Evolutionary conservation across 2,113 vertebrate genomes (phyloP).

Genomic region (Zosterops japonicus): DNA sequence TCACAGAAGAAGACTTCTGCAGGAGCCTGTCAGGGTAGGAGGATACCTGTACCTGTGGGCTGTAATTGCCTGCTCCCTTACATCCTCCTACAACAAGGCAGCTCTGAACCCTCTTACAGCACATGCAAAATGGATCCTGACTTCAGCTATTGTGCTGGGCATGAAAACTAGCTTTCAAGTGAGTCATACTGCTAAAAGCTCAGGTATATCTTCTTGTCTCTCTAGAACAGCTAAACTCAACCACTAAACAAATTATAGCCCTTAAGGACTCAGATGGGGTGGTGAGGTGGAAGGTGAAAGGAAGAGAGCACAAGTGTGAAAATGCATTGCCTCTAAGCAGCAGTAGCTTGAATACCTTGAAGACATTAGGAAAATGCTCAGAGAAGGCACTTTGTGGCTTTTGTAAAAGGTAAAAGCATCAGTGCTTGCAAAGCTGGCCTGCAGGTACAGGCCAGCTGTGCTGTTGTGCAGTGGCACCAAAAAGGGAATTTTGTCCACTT

Average conservation of each 20-base stretch:
- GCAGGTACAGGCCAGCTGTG: neutral
- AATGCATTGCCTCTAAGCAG: neutral
- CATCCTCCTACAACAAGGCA: neutral
- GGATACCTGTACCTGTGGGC: neutral
- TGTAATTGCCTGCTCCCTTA: neutral
- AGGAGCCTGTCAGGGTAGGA: neutral
- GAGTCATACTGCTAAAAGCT: conserved; percentile 4
- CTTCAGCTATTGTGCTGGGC: neutral
- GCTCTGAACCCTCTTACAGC: neutral
- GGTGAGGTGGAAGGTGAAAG: neutral
- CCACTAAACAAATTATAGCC: neutral
- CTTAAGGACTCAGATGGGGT: neutral
- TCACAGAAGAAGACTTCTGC: neutral
- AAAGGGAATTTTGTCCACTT: neutral
- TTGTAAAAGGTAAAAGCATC: neutral
- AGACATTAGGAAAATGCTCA: neutral
- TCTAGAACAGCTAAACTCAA: conserved; percentile 29
- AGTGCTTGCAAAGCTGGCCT: neutral
- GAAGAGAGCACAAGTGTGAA: neutral
- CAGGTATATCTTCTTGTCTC: neutral
- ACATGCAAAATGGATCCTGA: neutral
- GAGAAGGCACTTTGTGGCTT: neutral
- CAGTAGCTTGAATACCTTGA: neutral
- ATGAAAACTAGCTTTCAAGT: neutral
- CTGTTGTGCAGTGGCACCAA: neutral